Conservation (phyloP, 2,888 invertebrate genomes). For the Spisula solida region DNA sequence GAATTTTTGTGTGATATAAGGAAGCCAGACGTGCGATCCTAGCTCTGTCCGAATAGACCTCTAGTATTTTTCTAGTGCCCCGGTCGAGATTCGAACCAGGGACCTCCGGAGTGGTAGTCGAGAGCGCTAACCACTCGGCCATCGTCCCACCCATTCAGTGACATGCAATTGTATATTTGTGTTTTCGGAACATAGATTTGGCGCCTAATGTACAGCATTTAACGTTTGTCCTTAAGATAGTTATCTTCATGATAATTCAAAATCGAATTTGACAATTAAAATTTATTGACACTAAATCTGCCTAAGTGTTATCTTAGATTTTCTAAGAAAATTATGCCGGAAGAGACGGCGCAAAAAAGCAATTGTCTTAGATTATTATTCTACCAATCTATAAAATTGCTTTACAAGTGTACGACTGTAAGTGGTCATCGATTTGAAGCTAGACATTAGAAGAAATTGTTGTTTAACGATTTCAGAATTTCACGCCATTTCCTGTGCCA, state of each 20-base stretch:
- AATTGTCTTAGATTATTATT: slow-evolving; percentile 12
- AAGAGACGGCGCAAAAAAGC: not conserved
- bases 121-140: too few species aligned
- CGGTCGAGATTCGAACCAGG: too few species aligned
- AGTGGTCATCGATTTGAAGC: slow-evolving; percentile 1
- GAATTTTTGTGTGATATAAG: too few species aligned
- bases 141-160: too few species aligned
- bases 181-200: too few species aligned
- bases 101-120: too few species aligned
- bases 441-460: not conserved
- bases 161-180: too few species aligned
- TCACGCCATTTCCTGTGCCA: not conserved
- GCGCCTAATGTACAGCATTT: too few species aligned
- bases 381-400: not conserved
- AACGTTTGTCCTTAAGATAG: too few species aligned
- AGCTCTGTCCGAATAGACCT: too few species aligned
- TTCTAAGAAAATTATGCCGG: not conserved
- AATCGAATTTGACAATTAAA: not conserved
- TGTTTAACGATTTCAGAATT: not conserved
- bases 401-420: not conserved
- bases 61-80: too few species aligned
- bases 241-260: not conserved
- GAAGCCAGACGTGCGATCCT: too few species aligned
- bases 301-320: not conserved
- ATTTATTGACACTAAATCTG: slow-evolving; percentile 6